Percentiles rank a stretch among this genome's conserved stretches.
Evolutionary conservation across 2,888 invertebrate species (phyloP).

Genomic region (Harpalus rufipes): DNA sequence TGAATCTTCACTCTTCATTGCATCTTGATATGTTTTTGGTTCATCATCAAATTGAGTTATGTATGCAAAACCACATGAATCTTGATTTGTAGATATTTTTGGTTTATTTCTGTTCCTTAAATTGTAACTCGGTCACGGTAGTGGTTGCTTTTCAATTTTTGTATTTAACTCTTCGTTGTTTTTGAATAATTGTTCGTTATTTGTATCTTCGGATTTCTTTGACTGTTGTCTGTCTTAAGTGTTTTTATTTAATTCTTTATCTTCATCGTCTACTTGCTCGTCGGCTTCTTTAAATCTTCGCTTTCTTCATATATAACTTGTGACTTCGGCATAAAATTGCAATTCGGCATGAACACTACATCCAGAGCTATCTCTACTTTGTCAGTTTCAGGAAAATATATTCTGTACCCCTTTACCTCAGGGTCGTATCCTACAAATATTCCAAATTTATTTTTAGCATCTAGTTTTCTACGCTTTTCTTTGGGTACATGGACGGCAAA

Average conservation of each 20-base stretch:
- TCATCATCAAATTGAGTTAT: background rate
- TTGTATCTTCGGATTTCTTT: too few relatives aligned
- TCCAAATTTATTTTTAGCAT: constrained; percentile 47
- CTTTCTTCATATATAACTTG: background rate
- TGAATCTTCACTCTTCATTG: constrained; percentile 65
- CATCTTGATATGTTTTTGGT: constrained; percentile 68
- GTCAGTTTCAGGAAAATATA: background rate
- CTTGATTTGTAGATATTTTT: background rate
- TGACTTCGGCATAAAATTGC: background rate
- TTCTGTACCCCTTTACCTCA: constrained; percentile 4
- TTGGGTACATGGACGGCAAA: constrained; percentile 61
- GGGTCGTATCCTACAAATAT: constrained; percentile 18
- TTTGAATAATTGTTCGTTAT: too few relatives aligned
- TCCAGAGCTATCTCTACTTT: background rate
- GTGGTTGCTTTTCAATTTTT: too few relatives aligned
- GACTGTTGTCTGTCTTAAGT: too few relatives aligned
- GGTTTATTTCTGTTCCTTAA: background rate
- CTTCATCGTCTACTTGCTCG: too few relatives aligned
- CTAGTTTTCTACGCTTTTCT: constrained; percentile 48
- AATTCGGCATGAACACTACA: background rate
- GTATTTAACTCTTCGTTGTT: too few relatives aligned
- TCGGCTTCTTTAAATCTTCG: background rate
- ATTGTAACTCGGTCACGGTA: background rate
- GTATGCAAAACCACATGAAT: background rate
- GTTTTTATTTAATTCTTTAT: too few relatives aligned